Conservation (phyloP, 2,888 invertebrate genomes). For the Chrysomela aeneicollis region DNA sequence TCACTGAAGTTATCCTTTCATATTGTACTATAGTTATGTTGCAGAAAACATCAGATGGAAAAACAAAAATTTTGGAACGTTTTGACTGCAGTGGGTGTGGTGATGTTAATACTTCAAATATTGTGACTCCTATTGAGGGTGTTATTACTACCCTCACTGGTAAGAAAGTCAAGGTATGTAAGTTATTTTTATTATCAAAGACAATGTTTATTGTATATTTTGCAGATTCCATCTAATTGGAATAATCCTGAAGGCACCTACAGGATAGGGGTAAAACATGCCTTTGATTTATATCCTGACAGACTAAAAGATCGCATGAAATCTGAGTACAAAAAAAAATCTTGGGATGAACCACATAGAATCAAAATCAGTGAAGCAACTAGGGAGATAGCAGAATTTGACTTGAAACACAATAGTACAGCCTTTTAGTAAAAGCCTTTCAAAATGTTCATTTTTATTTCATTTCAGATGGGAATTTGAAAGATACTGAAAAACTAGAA, state of each 20-base stretch:
- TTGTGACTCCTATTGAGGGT: conserved; percentile 74
- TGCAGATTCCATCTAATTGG: conserved; percentile 82
- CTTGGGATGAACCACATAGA: conserved; percentile 88
- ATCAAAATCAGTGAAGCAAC: conserved; percentile 79
- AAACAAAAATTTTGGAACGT: conserved; percentile 92
- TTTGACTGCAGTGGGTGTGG: conserved; percentile 97
- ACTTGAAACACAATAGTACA: conserved; percentile 58
- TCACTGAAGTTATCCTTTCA: neutral
- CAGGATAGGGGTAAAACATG: conserved; percentile 86
- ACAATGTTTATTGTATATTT: neutral
- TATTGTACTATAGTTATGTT: conserved; percentile 38
- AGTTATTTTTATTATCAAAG: neutral
- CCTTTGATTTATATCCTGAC: conserved; percentile 86
- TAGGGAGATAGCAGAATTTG: conserved; percentile 79
- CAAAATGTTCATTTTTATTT: neutral
- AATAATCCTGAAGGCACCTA: conserved; percentile 84
- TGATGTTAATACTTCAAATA: conserved; percentile 90
- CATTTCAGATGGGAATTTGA: conserved; percentile 33
- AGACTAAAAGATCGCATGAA: conserved; percentile 81
- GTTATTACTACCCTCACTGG: conserved; percentile 86
- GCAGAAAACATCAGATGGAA: conserved; percentile 87
- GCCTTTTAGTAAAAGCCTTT: neutral
- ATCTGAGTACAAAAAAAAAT: conserved; percentile 77
- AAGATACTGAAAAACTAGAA: conserved; percentile 75
- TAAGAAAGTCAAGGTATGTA: conserved; percentile 80